These are phyloP conservation scores for Lucilia cuprina DNA, from an alignment of 1,140 invertebrate genomes.

Conservation along the genomic window DNA sequence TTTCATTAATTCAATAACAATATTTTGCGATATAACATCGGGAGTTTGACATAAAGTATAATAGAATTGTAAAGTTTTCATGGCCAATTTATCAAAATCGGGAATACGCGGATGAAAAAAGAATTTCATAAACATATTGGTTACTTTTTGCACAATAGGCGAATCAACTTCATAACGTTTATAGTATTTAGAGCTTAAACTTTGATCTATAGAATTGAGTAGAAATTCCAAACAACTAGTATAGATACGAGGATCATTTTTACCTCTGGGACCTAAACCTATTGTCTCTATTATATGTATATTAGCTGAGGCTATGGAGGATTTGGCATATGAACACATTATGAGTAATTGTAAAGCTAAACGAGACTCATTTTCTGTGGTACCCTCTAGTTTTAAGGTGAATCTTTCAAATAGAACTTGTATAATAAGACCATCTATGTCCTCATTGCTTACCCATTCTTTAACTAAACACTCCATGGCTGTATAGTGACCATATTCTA, in stretches of 20 bases:
- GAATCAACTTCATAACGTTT: constrained; percentile 49
- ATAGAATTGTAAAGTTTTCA: constrained; percentile 52
- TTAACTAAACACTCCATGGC: constrained; percentile 75
- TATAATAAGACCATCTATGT: constrained; percentile 66
- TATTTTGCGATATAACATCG: constrained; percentile 53
- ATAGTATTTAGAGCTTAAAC: constrained; percentile 50
- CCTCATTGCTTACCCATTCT: constrained; percentile 71
- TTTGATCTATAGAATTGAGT: constrained; percentile 51
- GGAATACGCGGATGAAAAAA: constrained; percentile 49
- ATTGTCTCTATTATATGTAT: constrained; percentile 65
- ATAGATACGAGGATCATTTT: constrained; percentile 54
- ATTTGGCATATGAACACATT: constrained; percentile 73
- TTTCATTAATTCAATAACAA: constrained; percentile 46
- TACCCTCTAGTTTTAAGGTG: constrained; percentile 76
- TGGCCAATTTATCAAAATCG: constrained; percentile 55
- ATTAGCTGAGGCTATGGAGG: constrained; percentile 66
- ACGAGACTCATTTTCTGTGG: constrained; percentile 72
- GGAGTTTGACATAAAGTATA: constrained; percentile 57
- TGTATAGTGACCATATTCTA: constrained; percentile 70
- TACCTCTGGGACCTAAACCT: constrained; percentile 54
- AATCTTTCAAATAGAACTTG: constrained; percentile 84
- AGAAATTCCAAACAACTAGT: constrained; percentile 51
- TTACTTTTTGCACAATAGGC: constrained; percentile 47
- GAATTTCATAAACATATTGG: constrained; percentile 47
- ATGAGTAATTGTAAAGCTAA: constrained; percentile 76